Base-by-base conservation (phyloP, 2,888 invertebrate genomes). In the Ariolimax columbianus region DNA sequence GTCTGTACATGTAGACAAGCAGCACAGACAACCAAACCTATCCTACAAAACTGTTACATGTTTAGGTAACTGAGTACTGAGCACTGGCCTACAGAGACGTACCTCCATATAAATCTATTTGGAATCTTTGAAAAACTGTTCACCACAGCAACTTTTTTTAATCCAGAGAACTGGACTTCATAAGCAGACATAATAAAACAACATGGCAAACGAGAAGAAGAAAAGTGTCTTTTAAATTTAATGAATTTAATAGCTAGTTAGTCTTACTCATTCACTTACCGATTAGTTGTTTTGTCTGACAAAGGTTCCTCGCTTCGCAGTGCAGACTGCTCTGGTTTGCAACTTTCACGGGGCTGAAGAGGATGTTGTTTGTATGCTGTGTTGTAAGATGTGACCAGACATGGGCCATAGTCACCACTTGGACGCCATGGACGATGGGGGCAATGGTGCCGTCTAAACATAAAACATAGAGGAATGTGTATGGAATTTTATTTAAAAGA, bases 401-500 rank as follows among this genome's bases (percentile, higher is more conserved):
- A 93, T 9, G 91, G 90, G 47, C 90, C 89, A 17, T 88, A 89
- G 63, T 90, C 89, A 9, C 85, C 86, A 9, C 90, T 77, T 17
- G 88, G 87, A 30, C 86, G 87, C 77, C 88, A 89, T 26, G 92
- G 92, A 19, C 90, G 86, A 83, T 93, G 93, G 14, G 93, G 93
- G 84, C 93, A 93, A 85, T 91, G 90, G 87, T 93, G 93, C 33
- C 93, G 92, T 79, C 94, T 94, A 88, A 63, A 89, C 11, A 51
- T 0, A 63, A 17, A 23, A 55, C 55, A 55, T n/a, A n/a, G 47
- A 47, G 14, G 47, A 47, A 47, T 47, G 14, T 47, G 47, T 47
- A 47, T 6, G 26, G 30, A 11, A 26, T n/a, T 66, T 66, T n/a
- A 66, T 66, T 66, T 66, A 30, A 7, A n/a, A 66, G 7, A 66